Evolutionary conservation across 2,113 vertebrate genomes (phyloP).

Genomic region (Mesembrinibis cayennensis): DNA sequence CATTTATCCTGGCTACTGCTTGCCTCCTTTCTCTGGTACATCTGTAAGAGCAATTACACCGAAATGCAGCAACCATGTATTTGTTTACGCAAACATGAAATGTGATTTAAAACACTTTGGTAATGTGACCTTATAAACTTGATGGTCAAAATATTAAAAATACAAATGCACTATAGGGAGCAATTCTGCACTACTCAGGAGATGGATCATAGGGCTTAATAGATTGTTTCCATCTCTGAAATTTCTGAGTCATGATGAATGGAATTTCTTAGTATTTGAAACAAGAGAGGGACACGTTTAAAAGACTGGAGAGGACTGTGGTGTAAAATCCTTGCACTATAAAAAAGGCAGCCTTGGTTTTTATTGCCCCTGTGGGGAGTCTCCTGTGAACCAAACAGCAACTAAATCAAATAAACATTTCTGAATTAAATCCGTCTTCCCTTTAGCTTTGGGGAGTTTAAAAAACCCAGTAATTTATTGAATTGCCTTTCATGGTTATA

Average conservation of each 20-base stretch:
- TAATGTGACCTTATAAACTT: constrained; percentile 13
- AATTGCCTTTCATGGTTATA: constrained; percentile 11
- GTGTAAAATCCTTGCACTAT: constrained; percentile 47
- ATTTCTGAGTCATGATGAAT: constrained; percentile 50
- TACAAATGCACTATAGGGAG: neutral
- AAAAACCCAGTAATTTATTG: neutral
- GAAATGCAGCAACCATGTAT: neutral
- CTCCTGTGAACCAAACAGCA: constrained; percentile 46
- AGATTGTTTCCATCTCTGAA: constrained; percentile 44
- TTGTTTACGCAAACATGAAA: neutral
- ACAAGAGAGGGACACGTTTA: constrained; percentile 23
- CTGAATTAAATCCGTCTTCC: constrained; percentile 59
- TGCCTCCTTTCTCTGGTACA: neutral
- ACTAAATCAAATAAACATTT: constrained; percentile 63
- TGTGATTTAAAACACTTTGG: neutral
- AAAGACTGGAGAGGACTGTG: constrained; percentile 10
- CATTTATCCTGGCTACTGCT: neutral
- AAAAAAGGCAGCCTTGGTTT: constrained; percentile 56
- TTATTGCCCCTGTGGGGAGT: constrained; percentile 47
- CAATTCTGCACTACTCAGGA: neutral
- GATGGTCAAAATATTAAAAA: constrained; percentile 3
- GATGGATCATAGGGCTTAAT: neutral
- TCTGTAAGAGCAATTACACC: neutral
- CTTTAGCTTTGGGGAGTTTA: constrained; percentile 13
- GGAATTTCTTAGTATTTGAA: constrained; percentile 61